Evolutionary conservation across 2,888 invertebrate species (phyloP).

Genomic region (Germaria angustata): DNA sequence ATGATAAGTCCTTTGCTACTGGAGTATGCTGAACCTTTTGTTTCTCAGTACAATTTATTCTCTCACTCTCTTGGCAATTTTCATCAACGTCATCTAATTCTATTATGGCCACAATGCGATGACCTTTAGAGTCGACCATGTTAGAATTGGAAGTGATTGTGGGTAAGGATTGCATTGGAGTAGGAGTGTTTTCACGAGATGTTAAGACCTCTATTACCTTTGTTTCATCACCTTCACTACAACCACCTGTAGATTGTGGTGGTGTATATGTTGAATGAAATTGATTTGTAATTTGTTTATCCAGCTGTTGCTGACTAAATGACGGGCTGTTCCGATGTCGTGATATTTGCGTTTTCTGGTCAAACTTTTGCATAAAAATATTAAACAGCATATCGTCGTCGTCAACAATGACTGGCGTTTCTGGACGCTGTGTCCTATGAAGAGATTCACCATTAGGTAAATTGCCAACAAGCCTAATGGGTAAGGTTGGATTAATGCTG

Average conservation of each 20-base stretch:
- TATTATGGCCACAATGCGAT: slow-evolving; percentile 66
- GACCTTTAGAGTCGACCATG: slow-evolving; percentile 34
- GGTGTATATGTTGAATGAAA: slow-evolving; percentile 55
- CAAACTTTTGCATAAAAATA: slow-evolving; percentile 67
- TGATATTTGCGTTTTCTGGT: slow-evolving; percentile 54
- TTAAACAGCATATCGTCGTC: slow-evolving; percentile 69
- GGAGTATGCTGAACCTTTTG: not conserved
- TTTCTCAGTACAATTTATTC: not conserved
- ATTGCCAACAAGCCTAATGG: not conserved
- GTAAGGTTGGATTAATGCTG: slow-evolving; percentile 8
- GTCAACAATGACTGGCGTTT: slow-evolving; percentile 69
- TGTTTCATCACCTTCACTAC: slow-evolving; percentile 59
- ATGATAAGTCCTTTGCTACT: slow-evolving; percentile 11
- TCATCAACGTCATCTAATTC: slow-evolving; percentile 65
- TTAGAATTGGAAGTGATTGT: not conserved
- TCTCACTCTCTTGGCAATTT: not conserved
- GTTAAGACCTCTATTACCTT: slow-evolving; percentile 68
- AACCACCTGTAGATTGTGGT: slow-evolving; percentile 53
- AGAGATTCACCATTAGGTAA: not conserved
- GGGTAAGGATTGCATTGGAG: not conserved
- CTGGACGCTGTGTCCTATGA: slow-evolving; percentile 39
- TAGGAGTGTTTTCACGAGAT: slow-evolving; percentile 68
- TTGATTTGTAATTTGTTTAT: slow-evolving; percentile 32
- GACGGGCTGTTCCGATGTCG: slow-evolving; percentile 2
- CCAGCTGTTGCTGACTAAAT: slow-evolving; percentile 23